Conservation (phyloP, 30 jellyfish, hydroid and myxozoan genomes). For the Rhopilema esculentum region DNA sequence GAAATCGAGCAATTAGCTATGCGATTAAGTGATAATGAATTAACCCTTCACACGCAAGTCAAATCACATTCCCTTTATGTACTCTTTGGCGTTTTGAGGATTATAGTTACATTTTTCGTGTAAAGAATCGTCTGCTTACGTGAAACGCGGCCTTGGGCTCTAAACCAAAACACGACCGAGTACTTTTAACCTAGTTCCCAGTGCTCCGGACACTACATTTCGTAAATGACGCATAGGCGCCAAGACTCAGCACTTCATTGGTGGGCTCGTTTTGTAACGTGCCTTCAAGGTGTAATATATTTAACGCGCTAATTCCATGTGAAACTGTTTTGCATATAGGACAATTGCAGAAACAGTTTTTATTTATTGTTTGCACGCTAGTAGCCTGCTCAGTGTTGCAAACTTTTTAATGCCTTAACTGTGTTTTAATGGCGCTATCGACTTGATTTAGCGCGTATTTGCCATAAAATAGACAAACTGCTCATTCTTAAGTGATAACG, state of each 20-base stretch:
- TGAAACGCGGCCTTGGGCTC: conserved; percentile 67
- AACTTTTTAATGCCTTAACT: too few relatives aligned
- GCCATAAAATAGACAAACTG: too few relatives aligned
- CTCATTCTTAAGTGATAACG: too few relatives aligned
- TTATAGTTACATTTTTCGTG: conserved; percentile 53
- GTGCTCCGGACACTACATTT: conserved; percentile 25
- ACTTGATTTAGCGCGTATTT: too few relatives aligned
- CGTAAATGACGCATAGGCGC: conserved; percentile 45
- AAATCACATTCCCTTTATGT: conserved; percentile 29
- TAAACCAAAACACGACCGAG: not conserved
- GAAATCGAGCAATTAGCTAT: conserved; percentile 40
- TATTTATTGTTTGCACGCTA: too few relatives aligned
- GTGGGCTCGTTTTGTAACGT: conserved; percentile 6
- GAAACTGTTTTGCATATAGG: not conserved
- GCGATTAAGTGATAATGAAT: conserved; percentile 76
- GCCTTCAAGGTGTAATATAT: not conserved
- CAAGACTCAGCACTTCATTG: conserved; percentile 9
- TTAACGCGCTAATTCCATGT: not conserved
- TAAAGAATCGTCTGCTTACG: conserved; percentile 36
- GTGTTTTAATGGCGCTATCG: too few relatives aligned
- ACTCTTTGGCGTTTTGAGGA: conserved; percentile 65
- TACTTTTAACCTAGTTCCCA: conserved; percentile 13
- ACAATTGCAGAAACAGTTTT: not conserved
- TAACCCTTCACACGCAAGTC: conserved; percentile 80
- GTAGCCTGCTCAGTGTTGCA: too few relatives aligned